Evolutionary conservation across 2,797 vertebrate species (phyloP).

Genomic region (Diceros bicornis): DNA sequence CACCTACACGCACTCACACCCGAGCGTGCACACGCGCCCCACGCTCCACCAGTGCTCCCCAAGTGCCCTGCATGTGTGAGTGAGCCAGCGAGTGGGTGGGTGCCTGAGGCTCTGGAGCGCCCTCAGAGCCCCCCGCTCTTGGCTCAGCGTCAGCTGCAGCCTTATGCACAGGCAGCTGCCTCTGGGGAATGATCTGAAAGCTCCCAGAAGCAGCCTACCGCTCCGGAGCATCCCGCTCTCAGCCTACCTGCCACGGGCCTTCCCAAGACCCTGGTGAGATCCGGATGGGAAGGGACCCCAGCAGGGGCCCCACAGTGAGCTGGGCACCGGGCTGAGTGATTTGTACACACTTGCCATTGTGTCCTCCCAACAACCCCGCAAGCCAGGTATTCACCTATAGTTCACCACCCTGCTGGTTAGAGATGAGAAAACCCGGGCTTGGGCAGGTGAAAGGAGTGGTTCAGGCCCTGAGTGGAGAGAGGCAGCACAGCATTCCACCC

Average conservation of each 20-base stretch:
- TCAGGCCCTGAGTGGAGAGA: neutral
- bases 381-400: neutral
- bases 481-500: neutral
- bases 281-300: neutral
- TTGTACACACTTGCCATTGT: neutral
- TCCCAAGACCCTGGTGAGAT: neutral
- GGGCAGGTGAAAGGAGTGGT: neutral
- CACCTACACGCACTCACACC: neutral
- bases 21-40: accelerated
- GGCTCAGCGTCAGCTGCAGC: slow-evolving; percentile 68
- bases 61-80: neutral
- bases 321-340: neutral
- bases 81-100: neutral
- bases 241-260: neutral
- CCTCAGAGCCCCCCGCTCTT: slow-evolving; percentile 11
- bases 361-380: neutral
- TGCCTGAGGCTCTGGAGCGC: slow-evolving; percentile 31
- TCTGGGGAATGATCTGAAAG: slow-evolving; percentile 69
- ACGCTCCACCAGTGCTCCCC: neutral
- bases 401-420: neutral
- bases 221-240: neutral
- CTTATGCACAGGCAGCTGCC: slow-evolving; percentile 81
- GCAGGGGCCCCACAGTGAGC: accelerated
- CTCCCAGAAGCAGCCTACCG: slow-evolving; percentile 59
- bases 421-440: neutral